A percentile compares a stretch with the other conserved stretches of the same genome.
Evolutionary conservation across 2,888 invertebrate species (phyloP).

Genomic region (Leptodirus hochenwartii): DNA sequence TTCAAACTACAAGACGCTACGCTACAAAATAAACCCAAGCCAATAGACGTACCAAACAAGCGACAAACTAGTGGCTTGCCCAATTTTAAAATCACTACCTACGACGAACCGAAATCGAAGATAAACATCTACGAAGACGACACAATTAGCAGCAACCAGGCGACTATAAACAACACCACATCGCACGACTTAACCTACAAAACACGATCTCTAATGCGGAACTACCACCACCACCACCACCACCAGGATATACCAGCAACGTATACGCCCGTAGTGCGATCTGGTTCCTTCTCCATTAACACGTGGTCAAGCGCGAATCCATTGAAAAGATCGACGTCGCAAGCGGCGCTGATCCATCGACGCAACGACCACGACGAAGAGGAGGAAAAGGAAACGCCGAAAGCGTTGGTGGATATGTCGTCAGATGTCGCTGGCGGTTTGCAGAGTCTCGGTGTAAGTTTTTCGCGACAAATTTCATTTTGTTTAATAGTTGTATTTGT

Average conservation of each 20-base stretch:
- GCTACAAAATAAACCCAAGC: slow-evolving; percentile 11
- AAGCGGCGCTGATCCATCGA: slow-evolving; percentile 25
- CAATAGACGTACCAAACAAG: background rate
- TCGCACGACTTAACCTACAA: too few species aligned
- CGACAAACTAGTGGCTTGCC: slow-evolving; percentile 19
- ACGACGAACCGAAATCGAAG: slow-evolving; percentile 23
- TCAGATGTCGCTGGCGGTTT: slow-evolving; percentile 28
- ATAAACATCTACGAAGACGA: slow-evolving; percentile 29
- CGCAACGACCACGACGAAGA: slow-evolving; percentile 13
- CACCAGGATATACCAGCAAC: background rate
- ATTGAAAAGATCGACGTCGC: slow-evolving; percentile 28
- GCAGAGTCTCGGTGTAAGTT: slow-evolving; percentile 28
- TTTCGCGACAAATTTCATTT: too few species aligned
- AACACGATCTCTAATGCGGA: too few species aligned
- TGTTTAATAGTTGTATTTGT: too few species aligned
- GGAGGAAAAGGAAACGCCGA: slow-evolving; percentile 7
- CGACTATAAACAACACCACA: slow-evolving; percentile 13
- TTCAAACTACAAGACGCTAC: slow-evolving; percentile 17
- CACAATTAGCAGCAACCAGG: slow-evolving; percentile 25
- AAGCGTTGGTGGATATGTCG: slow-evolving; percentile 20
- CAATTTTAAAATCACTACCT: slow-evolving; percentile 28
- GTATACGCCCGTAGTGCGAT: slow-evolving; percentile 17
- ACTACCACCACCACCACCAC: slow-evolving; percentile 1
- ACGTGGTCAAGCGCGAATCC: slow-evolving; percentile 21
- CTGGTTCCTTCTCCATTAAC: slow-evolving; percentile 23